Evolutionary conservation across 1,140 invertebrate genomes (phyloP), one percentile per base, ranked within the genome.

Genomic region (Brachionus asplanchnoidis): DNA sequence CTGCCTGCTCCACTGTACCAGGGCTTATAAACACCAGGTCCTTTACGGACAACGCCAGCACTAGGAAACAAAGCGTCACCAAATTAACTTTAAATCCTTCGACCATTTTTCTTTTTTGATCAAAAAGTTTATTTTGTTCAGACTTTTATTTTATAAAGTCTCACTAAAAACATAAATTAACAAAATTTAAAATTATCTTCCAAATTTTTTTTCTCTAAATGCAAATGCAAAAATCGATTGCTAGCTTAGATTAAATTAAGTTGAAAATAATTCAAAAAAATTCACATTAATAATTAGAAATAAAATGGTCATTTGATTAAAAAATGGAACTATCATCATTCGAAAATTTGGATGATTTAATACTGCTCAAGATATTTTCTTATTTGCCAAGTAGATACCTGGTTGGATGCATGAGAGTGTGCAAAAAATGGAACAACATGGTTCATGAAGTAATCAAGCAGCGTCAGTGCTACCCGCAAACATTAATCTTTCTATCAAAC

Each of bases 61-160:
- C 73, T 50, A 77, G 9, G 46, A 17, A 50, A 28, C 42, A 50
- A 1, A 77, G 11, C 23, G 53, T 26, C 1, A 53, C 12, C 11
- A 77, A 77, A n/a, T 11, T 26, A 8, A 46, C 20, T 53, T 23
- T 50, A 14, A 23, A 77, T 14, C 20, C 42, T 50, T 77, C 73
- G 73, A 53, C 73, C 73, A 77, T 77, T 77, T 77, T 77, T n/a
- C n/a, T n/a, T 50, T 73, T 40, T 40, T 73, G 36, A 42, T 20
- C 40, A 42, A 73, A 73, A 73, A 73, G 17, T 40, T 42, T 73
- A 42, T 42, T 73, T 42, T 42, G 2, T 42, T 40, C 7, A 20
- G 40, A 73, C 14, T 12, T 32, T 32, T 70, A 32, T 50, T 50
- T 77, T 77, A 28, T 77, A 26, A 60, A 20, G 53, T 7, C 53